Conservation (phyloP, 2,888 invertebrate genomes). For the Acrocyrtus sp. region DNA sequence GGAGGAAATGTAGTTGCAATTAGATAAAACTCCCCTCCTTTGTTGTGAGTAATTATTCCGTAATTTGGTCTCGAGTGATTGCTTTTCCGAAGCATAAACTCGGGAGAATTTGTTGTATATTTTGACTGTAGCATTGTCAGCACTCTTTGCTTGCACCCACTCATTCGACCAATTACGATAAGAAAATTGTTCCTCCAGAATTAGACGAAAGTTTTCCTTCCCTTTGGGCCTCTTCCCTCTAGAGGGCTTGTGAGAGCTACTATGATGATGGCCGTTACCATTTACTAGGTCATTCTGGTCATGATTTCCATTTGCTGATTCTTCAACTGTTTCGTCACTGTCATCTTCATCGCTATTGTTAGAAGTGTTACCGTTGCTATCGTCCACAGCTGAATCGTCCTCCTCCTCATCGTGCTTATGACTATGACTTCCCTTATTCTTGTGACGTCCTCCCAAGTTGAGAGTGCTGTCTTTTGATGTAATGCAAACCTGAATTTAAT, state of each 20-base stretch:
- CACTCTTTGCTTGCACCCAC: constrained; percentile 30
- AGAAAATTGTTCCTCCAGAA: constrained; percentile 42
- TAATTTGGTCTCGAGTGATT: constrained; percentile 39
- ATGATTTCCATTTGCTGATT: neutral
- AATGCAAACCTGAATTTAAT: constrained; percentile 24
- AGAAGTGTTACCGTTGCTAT: neutral
- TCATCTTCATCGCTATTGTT: neutral
- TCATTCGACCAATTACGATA: constrained; percentile 28
- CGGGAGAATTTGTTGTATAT: constrained; percentile 41
- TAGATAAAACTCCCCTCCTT: constrained; percentile 43
- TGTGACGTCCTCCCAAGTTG: neutral
- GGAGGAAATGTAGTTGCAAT: constrained; percentile 43
- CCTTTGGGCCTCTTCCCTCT: neutral
- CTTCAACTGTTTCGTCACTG: constrained; percentile 21
- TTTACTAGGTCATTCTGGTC: constrained; percentile 1
- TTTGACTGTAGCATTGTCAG: constrained; percentile 16
- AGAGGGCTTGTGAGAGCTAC: constrained; percentile 9
- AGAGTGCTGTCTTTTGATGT: constrained; percentile 3
- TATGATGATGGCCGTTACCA: neutral
- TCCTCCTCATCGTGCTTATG: neutral
- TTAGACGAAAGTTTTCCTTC: constrained; percentile 12
- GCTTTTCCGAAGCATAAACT: constrained; percentile 34
- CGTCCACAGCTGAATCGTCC: neutral
- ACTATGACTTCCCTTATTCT: neutral
- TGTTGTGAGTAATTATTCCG: constrained; percentile 45